phyloP scores from a whole-genome alignment of 2,113 vertebrate genomes.

The Vulpes vulpes region DNA sequence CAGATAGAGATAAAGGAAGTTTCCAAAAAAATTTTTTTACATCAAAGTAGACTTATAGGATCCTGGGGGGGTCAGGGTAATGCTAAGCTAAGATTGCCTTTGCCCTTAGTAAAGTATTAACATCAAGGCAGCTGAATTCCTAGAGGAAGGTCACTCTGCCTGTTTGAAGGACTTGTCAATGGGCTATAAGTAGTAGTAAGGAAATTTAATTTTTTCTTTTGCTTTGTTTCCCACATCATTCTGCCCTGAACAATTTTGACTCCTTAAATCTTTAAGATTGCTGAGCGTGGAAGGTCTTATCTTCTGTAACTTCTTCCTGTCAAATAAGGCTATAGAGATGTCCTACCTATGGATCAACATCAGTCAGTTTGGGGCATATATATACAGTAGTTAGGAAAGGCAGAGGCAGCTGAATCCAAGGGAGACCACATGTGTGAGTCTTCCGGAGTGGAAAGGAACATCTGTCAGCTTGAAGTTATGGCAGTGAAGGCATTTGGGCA shows the following conservation, averaged over 20 bases:
- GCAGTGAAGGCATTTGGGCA: not conserved
- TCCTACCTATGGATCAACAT: not conserved
- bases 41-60: not conserved
- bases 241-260: not conserved
- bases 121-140: not conserved
- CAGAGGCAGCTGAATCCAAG: not conserved
- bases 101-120: not conserved
- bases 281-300: not conserved
- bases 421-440: not conserved
- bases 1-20: not conserved
- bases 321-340: not conserved
- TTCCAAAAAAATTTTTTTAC: not conserved
- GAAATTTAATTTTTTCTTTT: not conserved
- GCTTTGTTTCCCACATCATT: not conserved
- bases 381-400: not conserved
- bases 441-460: not conserved
- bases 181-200: not conserved
- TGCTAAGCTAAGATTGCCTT: not conserved
- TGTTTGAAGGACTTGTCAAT: not conserved
- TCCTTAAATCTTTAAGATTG: not conserved
- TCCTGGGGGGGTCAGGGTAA: not conserved
- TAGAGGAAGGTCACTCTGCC: not conserved
- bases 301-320: not conserved
- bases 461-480: not conserved
- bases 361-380: not conserved